Conservation (phyloP, 2,797 vertebrate species). For the Alfaro cultratus region DNA sequence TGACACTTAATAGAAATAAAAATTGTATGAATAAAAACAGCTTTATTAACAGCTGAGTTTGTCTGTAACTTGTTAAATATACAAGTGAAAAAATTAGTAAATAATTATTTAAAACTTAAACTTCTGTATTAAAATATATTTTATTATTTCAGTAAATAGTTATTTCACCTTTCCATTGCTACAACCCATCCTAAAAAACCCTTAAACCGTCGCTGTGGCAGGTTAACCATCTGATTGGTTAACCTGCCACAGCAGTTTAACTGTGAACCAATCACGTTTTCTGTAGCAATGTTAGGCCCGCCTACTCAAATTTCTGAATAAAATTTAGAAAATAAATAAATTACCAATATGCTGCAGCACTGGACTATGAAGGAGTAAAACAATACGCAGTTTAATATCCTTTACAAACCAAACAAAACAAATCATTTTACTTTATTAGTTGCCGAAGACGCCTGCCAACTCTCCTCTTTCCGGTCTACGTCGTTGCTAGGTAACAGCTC, state of each 20-base stretch:
- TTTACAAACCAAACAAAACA: neutral
- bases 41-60: too few relatives aligned
- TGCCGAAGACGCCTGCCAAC: conserved; percentile 12
- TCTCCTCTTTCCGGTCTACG: conserved; percentile 15
- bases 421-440: conserved; percentile 40
- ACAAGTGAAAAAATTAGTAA: neutral
- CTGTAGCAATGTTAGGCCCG: neutral
- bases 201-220: neutral
- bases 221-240: conserved; percentile 1
- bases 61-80: neutral
- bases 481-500: conserved; percentile 78
- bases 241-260: neutral
- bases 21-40: too few relatives aligned
- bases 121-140: too few relatives aligned
- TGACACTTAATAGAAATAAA: too few relatives aligned
- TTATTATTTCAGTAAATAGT: neutral
- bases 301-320: neutral
- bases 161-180: neutral
- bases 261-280: neutral
- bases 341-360: neutral
- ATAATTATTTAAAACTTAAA: neutral
- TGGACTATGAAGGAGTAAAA: neutral
- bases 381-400: neutral
- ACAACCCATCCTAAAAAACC: neutral
- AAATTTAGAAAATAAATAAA: neutral